phyloP scores from a whole-genome alignment of 2,113 vertebrate species.

The Apodemus sylvaticus region DNA sequence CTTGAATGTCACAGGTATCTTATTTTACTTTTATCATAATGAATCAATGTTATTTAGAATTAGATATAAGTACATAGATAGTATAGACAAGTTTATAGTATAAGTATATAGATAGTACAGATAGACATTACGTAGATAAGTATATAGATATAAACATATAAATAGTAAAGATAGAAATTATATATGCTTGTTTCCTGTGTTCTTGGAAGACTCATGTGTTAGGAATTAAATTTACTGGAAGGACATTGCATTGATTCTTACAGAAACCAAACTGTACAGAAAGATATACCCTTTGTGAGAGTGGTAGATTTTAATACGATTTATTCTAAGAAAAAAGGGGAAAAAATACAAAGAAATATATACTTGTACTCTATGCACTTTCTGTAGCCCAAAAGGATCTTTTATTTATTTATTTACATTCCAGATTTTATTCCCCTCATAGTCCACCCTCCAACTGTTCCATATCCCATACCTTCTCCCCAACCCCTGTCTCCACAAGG shows the following conservation, averaged over 20 bases:
- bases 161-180: not conserved
- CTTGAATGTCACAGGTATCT: not conserved
- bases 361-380: not conserved
- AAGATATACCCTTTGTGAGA: not conserved
- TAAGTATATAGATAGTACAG: not conserved
- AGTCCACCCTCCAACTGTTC: no score
- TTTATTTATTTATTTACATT: no score
- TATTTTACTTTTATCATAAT: not conserved
- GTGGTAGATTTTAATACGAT: no score
- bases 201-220: not conserved
- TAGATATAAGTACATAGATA: not conserved
- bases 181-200: not conserved
- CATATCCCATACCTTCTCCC: no score
- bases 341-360: not conserved
- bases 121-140: not conserved
- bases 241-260: not conserved
- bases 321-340: not conserved
- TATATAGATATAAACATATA: no score
- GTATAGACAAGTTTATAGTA: not conserved
- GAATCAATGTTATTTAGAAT: not conserved
- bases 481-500: no score
- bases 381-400: not conserved
- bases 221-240: not conserved
- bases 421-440: no score
- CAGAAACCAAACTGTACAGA: not conserved